Evolutionary conservation across 2,888 invertebrate genomes (phyloP).

Genomic region (Graphium colonna): DNA sequence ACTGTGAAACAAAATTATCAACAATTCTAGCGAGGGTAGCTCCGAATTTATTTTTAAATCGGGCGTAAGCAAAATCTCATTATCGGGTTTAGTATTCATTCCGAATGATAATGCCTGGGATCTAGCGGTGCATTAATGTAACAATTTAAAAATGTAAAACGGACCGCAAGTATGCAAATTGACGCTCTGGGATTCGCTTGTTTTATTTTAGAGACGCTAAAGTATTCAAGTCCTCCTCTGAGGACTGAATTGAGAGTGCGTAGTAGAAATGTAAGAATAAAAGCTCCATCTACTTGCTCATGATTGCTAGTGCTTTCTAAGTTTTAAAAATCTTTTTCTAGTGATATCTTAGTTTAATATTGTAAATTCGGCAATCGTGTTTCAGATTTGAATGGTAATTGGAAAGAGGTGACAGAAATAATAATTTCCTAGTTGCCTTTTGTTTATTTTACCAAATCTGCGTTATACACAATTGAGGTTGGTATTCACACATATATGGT

Average conservation of each 20-base stretch:
- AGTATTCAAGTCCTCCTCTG: constrained; percentile 1
- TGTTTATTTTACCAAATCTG: no score
- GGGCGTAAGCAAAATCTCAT: constrained; percentile 11
- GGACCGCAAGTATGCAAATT: constrained; percentile 18
- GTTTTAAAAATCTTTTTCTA: no score
- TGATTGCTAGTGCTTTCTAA: no score
- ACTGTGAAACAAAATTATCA: constrained; percentile 50
- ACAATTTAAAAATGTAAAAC: constrained; percentile 18
- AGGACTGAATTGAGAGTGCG: background rate
- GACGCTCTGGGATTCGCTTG: constrained; percentile 7
- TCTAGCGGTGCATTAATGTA: constrained; percentile 12
- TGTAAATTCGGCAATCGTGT: no score
- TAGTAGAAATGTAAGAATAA: background rate
- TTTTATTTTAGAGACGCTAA: constrained; percentile 1
- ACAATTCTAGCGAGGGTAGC: constrained; percentile 37
- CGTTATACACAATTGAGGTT: no score
- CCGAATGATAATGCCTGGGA: constrained; percentile 6
- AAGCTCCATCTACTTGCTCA: no score
- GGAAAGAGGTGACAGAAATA: no score
- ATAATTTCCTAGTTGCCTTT: no score
- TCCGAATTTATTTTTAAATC: constrained; percentile 47
- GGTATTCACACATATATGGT: no score
- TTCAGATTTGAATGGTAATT: no score
- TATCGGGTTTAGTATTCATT: constrained; percentile 8
- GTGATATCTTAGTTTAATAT: no score